Base-by-base conservation (phyloP, 1,140 invertebrate genomes). In the Ceratitis capitata region DNA sequence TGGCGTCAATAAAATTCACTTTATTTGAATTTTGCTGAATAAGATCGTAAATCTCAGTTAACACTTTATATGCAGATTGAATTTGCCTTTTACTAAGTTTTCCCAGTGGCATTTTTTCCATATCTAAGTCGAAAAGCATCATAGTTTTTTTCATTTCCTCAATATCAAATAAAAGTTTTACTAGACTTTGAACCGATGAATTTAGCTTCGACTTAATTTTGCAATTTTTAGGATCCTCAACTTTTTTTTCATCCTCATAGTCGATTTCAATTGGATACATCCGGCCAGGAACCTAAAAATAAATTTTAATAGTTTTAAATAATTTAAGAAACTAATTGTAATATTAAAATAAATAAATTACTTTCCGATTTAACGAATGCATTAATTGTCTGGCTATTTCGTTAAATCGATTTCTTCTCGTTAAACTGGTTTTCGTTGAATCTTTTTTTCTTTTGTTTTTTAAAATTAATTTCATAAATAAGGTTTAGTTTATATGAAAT, bases 61-160 rank as follows among this genome's bases (percentile, higher is more conserved):
- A 92, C 26, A 98, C 95, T 51, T 91, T 92, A 89, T 97, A 99
- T 0, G 98, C 98, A 74, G 95, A 93, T 88, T 97, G 94, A 51
- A 99, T 96, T 93, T 99, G 98, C 86, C 95, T 95, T 88, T 96
- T 95, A 14, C 98, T 99, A 0, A 99, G 91, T 93, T 99, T 99
- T 64, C 98, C 98, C 2, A 99, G 92, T 0, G 98, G 98, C 98
- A 99, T 98, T 93, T 99, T 99, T 82, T 98, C 97, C 87, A 97
- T 94, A 93, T 99, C 98, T 88, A 99, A 94, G 94, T 99, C 98
- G 94, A 98, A 99, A 91, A 99, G 98, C 87, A 97, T 89, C 94
- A 99, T 95, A 4, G 97, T 95, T 92, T 96, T 95, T 88, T 98
- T 98, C 98, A 99, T 99, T 10, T 93, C 93, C 74, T 97, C 94